Base-by-base conservation (phyloP, 2,888 invertebrate species). In the Ctena decussata region DNA sequence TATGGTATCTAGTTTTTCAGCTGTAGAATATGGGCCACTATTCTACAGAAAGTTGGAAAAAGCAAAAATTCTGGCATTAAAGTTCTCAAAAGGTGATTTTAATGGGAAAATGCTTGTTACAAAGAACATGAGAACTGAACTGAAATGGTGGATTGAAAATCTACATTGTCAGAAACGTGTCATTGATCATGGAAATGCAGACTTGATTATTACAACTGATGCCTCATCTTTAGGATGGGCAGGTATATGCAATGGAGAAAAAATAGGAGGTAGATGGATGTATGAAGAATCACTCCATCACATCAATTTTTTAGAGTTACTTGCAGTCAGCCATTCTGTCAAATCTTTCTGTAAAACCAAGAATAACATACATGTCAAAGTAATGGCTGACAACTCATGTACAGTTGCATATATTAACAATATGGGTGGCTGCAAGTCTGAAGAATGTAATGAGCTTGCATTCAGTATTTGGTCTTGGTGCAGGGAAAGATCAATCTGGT, bases 271-370 rank as follows among this genome's bases (percentile, higher is more conserved):
- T 21, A 6, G 70, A 46, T 89, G 86, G 85, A 53, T 60, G 21
- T 24, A 39, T 15, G 8, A 24, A 18, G 89, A 86, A 65, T 32
- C 49, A 24, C 1, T 11, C 6, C 5, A 72, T 8, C 87, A 85
- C 46, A 87, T 87, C 18, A 87, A 89, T 75, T 71, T 37, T 44
- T 76, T 89, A 24, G 84, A 86, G 74, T 72, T 87, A 1, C 60
- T 65, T 37, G 82, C 89, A 53, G 79, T 71, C 24, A 70, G 46
- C 21, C 49, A 74, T 77, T 75, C 80, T 24, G 37, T 86, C 24
- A 69, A 77, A 32, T 30, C 80, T 30, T 83, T 82, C 57, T 37
- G 46, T 32, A 46, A 73, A 24, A 21, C 44, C 15, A 18, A 77
- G 2, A 39, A 37, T 24, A 41, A 73, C 39, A 76, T 69, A 30